These are phyloP conservation scores for Poeciliopsis presidionis DNA, from an alignment of 2,797 vertebrate species.

Conservation along the genomic window DNA sequence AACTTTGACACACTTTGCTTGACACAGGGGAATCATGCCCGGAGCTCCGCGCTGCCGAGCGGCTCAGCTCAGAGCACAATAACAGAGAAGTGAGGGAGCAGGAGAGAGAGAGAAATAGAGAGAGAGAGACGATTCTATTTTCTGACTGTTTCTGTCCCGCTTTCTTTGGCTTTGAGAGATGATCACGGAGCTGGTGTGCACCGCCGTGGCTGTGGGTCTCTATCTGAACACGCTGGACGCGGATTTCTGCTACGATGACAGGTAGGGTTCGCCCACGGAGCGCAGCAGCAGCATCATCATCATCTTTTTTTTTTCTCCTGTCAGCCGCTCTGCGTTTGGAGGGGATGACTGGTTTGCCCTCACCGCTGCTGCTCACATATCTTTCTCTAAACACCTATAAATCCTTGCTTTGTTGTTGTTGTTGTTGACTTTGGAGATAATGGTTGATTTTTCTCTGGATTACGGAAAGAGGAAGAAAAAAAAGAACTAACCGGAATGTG, in stretches of 20 bases:
- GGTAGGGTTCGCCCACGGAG: constrained; percentile 76
- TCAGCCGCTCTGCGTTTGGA: background rate
- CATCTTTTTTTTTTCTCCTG: background rate
- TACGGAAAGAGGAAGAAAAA: background rate
- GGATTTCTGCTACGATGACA: constrained; percentile 99
- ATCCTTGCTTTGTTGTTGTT: background rate
- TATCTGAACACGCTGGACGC: constrained; percentile 93
- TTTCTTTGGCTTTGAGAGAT: constrained; percentile 79
- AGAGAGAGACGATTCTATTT: constrained; percentile 40
- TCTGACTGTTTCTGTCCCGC: constrained; percentile 42
- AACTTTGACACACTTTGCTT: constrained; percentile 67
- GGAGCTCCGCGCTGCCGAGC: constrained; percentile 57
- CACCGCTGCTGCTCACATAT: constrained; percentile 30
- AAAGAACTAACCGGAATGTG: background rate
- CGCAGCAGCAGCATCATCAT: constrained; percentile 5
- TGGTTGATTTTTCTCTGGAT: background rate
- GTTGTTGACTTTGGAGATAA: background rate
- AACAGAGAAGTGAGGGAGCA: constrained; percentile 45
- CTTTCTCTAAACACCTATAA: constrained; percentile 38
- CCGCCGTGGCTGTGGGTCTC: constrained; percentile 91
- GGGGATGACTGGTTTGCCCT: constrained; percentile 10
- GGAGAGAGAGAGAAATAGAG: constrained; percentile 33
- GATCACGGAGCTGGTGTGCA: constrained; percentile 93
- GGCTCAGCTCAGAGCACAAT: constrained; percentile 55
- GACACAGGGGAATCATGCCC: constrained; percentile 37